Conservation (phyloP, 2,888 invertebrate genomes). For the Amphipoea lucens region DNA sequence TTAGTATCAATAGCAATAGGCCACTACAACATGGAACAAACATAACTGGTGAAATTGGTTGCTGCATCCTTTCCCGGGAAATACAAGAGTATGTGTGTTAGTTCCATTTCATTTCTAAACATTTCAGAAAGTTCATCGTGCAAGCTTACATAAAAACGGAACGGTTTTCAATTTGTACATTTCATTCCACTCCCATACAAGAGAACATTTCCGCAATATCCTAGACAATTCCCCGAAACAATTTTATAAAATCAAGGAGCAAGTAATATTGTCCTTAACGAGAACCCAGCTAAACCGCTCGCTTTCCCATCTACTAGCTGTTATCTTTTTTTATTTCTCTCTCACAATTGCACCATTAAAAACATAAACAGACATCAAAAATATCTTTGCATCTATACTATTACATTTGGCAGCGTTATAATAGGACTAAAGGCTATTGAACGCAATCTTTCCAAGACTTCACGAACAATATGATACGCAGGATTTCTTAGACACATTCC, state of each 20-base stretch:
- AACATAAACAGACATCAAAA: conserved; percentile 25
- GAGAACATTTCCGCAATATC: background rate
- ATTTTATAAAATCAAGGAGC: conserved; percentile 9
- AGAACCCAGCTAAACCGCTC: conserved; percentile 9
- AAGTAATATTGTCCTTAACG: background rate
- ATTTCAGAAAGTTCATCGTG: too few species aligned
- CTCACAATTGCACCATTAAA: conserved; percentile 21
- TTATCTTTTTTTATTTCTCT: conserved; percentile 44
- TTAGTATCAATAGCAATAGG: background rate
- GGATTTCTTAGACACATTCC: background rate
- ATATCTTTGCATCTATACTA: conserved; percentile 31
- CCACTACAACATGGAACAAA: background rate
- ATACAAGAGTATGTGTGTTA: background rate
- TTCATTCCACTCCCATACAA: background rate
- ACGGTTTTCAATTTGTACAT: background rate
- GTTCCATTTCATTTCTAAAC: background rate
- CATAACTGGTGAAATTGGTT: too few species aligned
- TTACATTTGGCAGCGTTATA: conserved; percentile 33
- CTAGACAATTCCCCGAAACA: background rate
- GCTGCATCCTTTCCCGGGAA: too few species aligned
- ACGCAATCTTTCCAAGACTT: background rate
- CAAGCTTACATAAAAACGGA: background rate
- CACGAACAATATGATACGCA: background rate
- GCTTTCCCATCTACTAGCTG: background rate
- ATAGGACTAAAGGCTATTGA: background rate